phyloP scores from a whole-genome alignment of 2,888 invertebrate species.

The Parnassius mnemosyne region DNA sequence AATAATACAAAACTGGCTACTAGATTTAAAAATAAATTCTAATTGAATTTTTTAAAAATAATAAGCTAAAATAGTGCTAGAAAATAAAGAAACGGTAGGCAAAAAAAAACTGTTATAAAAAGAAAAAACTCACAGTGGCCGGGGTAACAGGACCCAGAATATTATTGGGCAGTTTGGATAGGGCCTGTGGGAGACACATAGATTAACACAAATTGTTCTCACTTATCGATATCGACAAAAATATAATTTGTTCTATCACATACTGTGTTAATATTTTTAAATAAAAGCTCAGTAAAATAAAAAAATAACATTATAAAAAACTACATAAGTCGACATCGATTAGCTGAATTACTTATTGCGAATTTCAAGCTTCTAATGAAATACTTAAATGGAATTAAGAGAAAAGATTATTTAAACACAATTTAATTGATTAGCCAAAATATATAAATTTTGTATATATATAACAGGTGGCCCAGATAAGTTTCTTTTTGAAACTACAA shows the following conservation, averaged over 20 bases:
- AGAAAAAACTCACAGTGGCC: slow-evolving; percentile 65
- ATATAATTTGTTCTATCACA: background rate
- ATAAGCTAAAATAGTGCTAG: slow-evolving; percentile 25
- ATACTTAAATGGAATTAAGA: too few relatives aligned
- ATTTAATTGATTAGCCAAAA: too few relatives aligned
- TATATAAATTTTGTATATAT: too few relatives aligned
- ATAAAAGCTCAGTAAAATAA: background rate
- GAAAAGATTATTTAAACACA: too few relatives aligned
- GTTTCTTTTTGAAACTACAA: too few relatives aligned
- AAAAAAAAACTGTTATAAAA: slow-evolving; percentile 38
- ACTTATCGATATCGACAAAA: slow-evolving; percentile 24
- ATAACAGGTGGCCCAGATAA: too few relatives aligned
- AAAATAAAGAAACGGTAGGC: slow-evolving; percentile 22
- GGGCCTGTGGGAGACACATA: slow-evolving; percentile 59
- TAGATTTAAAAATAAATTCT: slow-evolving; percentile 25
- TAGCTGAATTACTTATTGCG: slow-evolving; percentile 5
- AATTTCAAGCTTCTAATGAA: too few relatives aligned
- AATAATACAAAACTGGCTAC: slow-evolving; percentile 25
- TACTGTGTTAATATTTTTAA: background rate
- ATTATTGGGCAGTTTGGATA: slow-evolving; percentile 75
- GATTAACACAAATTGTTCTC: slow-evolving; percentile 26
- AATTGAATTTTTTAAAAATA: slow-evolving; percentile 3
- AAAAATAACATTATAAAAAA: background rate
- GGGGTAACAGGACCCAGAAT: slow-evolving; percentile 70
- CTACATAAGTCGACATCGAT: slow-evolving; percentile 15